phyloP scores from a whole-genome alignment of 2,888 invertebrate genomes.

The Mythimna ferrago region DNA sequence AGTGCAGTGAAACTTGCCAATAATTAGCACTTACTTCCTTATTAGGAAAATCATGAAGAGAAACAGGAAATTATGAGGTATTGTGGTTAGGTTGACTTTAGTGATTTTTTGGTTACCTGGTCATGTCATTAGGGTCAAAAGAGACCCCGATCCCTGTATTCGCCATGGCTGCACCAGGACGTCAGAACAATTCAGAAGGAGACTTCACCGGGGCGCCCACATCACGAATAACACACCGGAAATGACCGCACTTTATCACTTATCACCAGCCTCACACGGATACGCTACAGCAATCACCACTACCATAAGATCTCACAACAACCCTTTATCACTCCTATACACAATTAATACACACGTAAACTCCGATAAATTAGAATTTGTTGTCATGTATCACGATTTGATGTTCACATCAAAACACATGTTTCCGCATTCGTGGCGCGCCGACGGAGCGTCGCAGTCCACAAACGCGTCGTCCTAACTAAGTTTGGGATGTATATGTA shows the following conservation, averaged over 20 bases:
- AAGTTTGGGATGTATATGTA: conserved; percentile 78
- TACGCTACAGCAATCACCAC: conserved; percentile 55
- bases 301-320: conserved; percentile 63
- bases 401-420: conserved; percentile 90
- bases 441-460: conserved; percentile 74
- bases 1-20: neutral
- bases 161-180: conserved; percentile 81
- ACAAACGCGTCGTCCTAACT: conserved; percentile 77
- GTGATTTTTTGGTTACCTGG: conserved; percentile 83
- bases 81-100: conserved; percentile 25
- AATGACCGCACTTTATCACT: conserved; percentile 75
- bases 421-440: conserved; percentile 81
- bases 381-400: conserved; percentile 84
- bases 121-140: conserved; percentile 93
- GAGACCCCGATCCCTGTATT: conserved; percentile 91
- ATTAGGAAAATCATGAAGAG: conserved; percentile 1
- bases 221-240: conserved; percentile 78
- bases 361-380: conserved; percentile 81
- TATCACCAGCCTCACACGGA: conserved; percentile 71
- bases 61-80: conserved; percentile 19
- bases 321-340: conserved; percentile 53
- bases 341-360: conserved; percentile 69
- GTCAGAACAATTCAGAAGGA: conserved; percentile 67
- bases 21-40: conserved; percentile 8
- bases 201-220: conserved; percentile 77